phyloP scores from a whole-genome alignment of 92 coral and sea anemone species.

The Zoanthus sociatus region DNA sequence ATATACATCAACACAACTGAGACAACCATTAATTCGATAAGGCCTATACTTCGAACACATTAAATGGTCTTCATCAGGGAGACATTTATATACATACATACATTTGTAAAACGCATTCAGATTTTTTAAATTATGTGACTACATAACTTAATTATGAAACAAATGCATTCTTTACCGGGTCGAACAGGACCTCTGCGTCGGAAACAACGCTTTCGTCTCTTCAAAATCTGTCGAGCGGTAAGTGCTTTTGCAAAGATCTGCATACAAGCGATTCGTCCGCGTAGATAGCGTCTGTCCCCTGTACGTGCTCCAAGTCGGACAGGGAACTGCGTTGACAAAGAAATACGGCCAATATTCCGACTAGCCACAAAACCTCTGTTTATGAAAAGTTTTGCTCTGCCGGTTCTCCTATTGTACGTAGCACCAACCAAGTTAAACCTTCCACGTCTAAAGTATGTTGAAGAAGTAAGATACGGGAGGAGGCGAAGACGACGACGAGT shows the following conservation, averaged over 20 bases:
- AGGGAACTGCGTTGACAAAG: conserved; percentile 18
- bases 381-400: conserved; percentile 30
- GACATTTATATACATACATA: too few species aligned
- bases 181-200: conserved; percentile 21
- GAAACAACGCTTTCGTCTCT: neutral
- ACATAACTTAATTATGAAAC: too few species aligned
- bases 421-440: conserved; percentile 24
- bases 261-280: conserved; percentile 32
- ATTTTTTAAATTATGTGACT: too few species aligned
- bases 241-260: conserved; percentile 18
- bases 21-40: too few species aligned
- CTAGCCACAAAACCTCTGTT: conserved; percentile 27
- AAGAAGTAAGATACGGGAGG: neutral
- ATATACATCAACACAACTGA: too few species aligned
- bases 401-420: conserved; percentile 17
- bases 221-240: conserved; percentile 1
- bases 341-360: neutral
- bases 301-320: conserved; percentile 30
- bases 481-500: conserved; percentile 23
- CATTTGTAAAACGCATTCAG: too few species aligned
- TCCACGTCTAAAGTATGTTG: conserved; percentile 23
- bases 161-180: neutral
- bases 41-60: too few species aligned
- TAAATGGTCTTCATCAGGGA: too few species aligned
- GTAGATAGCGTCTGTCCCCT: conserved; percentile 22